phyloP scores from a whole-genome alignment of 2,797 vertebrate genomes.

The Phrynocephalus forsythii region DNA sequence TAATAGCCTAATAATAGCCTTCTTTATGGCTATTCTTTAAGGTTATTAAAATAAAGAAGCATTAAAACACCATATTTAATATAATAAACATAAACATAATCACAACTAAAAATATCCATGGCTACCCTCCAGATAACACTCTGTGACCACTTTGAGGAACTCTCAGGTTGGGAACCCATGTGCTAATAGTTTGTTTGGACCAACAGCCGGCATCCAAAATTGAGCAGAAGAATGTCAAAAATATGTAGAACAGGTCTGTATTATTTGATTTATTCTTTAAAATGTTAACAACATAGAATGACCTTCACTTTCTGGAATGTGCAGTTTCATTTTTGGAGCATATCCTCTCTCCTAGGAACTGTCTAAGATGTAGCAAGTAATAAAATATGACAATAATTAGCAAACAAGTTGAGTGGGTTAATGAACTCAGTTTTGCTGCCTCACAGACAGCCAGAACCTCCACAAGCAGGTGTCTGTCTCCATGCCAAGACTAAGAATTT shows the following conservation, averaged over 20 bases:
- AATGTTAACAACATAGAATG: neutral
- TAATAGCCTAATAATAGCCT: too few relatives aligned
- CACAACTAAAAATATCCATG: too few relatives aligned
- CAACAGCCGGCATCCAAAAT: neutral
- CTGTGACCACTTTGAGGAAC: too few relatives aligned
- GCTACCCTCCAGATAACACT: too few relatives aligned
- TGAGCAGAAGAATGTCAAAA: neutral
- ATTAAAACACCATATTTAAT: too few relatives aligned
- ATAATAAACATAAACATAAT: too few relatives aligned
- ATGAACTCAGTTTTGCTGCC: conserved; percentile 11
- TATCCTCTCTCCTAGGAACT: neutral
- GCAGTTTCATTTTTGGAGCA: neutral
- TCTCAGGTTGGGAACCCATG: neutral
- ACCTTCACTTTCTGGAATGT: neutral
- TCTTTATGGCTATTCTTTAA: too few relatives aligned
- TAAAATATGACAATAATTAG: conserved; percentile 9
- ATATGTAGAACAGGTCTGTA: neutral
- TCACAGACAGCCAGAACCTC: conserved; percentile 2
- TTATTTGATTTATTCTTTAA: neutral
- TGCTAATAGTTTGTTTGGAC: neutral
- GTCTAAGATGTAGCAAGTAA: conserved; percentile 3
- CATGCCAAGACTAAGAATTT: neutral
- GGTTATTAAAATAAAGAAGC: too few relatives aligned
- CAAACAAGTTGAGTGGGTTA: neutral
- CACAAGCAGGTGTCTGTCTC: conserved; percentile 4